Conservation (phyloP, 2,113 vertebrate species). For the Phyllostomus hastatus region DNA sequence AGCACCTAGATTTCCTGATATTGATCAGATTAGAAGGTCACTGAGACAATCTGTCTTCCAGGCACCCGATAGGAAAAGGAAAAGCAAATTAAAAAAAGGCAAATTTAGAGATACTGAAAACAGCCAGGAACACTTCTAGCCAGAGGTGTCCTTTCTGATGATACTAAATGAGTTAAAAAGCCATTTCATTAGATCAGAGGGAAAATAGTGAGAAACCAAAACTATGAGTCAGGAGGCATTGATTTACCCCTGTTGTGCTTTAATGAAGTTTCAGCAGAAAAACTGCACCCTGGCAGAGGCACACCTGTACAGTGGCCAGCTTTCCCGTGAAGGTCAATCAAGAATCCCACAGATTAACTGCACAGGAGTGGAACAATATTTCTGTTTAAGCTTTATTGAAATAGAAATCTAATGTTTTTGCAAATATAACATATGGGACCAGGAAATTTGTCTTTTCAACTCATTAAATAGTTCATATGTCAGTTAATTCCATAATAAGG, state of each 20-base stretch:
- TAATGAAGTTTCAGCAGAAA: slow-evolving; percentile 54
- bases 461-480: slow-evolving; percentile 1
- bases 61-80: background rate
- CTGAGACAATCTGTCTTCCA: background rate
- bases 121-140: slow-evolving; percentile 8
- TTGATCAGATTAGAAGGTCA: background rate
- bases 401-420: slow-evolving; percentile 35
- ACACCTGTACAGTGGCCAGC: background rate
- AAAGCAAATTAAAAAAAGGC: background rate
- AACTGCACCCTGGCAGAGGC: background rate
- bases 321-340: background rate
- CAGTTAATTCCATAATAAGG: slow-evolving; percentile 24
- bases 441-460: slow-evolving; percentile 32
- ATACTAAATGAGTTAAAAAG: slow-evolving; percentile 49
- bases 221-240: background rate
- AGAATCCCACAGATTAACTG: background rate
- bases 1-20: background rate
- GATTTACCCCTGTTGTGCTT: background rate
- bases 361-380: background rate
- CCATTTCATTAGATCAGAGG: slow-evolving; percentile 23
- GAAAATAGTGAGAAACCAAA: slow-evolving; percentile 48
- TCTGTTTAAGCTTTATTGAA: background rate
- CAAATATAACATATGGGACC: background rate
- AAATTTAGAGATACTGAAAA: slow-evolving; percentile 22
- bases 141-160: slow-evolving; percentile 22